Evolutionary conservation across 1,140 invertebrate genomes (phyloP).

Genomic region (Drosophila suzukii): DNA sequence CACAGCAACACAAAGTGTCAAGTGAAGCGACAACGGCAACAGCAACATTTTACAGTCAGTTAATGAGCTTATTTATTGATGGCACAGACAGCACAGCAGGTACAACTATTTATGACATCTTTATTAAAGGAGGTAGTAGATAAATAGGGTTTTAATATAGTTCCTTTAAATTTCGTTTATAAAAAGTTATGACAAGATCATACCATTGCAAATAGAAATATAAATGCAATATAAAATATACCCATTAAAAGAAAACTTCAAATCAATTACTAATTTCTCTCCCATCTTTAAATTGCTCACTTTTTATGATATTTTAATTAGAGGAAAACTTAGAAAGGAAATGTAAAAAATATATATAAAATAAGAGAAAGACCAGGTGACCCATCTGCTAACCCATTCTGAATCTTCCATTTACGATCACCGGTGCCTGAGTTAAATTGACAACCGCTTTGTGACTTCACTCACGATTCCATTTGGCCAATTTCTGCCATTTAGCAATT

Average conservation of each 20-base stretch:
- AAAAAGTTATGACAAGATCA: not conserved
- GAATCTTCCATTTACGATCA: slow-evolving; percentile 39
- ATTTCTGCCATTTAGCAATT: slow-evolving; percentile 58
- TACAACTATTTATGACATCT: slow-evolving; percentile 17
- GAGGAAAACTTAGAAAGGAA: not conserved
- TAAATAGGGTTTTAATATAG: not conserved
- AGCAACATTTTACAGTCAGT: slow-evolving; percentile 53
- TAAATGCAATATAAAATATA: not conserved
- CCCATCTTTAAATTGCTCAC: not conserved
- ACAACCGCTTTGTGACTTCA: slow-evolving; percentile 50
- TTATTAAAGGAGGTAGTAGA: not conserved
- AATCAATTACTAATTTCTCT: not conserved
- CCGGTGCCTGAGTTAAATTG: slow-evolving; percentile 24
- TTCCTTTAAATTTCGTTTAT: not conserved
- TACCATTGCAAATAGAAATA: not conserved
- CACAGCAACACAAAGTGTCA: slow-evolving; percentile 68
- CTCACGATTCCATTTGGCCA: slow-evolving; percentile 73
- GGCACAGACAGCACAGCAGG: slow-evolving; percentile 33
- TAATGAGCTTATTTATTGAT: slow-evolving; percentile 73
- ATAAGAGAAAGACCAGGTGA: slow-evolving; percentile 7
- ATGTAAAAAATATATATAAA: not conserved
- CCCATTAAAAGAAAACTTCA: too few species aligned
- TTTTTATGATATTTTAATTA: not conserved
- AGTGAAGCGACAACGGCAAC: slow-evolving; percentile 59
- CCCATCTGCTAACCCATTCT: slow-evolving; percentile 1